These are phyloP conservation scores for Microctenopoma lineatum DNA, from an alignment of 2,797 vertebrate species.

Conservation along the genomic window DNA sequence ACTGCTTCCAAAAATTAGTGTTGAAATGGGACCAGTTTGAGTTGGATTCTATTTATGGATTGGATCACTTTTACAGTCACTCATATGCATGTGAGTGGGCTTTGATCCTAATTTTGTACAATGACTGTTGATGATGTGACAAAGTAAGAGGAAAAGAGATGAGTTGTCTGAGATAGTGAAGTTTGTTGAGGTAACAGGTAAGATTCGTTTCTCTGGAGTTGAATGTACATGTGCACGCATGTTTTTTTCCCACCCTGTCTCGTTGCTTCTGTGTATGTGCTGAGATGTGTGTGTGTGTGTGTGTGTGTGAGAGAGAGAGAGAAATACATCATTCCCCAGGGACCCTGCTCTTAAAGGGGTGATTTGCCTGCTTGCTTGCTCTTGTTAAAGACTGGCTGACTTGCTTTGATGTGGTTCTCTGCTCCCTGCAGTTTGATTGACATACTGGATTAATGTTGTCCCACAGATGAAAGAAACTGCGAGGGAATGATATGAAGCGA, in stretches of 20 bases:
- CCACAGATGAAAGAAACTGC: constrained; percentile 67
- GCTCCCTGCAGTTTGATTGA: constrained; percentile 80
- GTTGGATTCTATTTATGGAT: constrained; percentile 25
- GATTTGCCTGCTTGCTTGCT: constrained; percentile 76
- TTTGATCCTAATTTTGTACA: constrained; percentile 15
- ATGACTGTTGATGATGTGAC: constrained; percentile 27
- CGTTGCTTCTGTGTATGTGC: constrained; percentile 62
- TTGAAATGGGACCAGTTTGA: constrained; percentile 8
- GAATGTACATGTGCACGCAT: constrained; percentile 9
- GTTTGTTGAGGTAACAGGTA: constrained; percentile 28
- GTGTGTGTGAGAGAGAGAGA: constrained; percentile 26
- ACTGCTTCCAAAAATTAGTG: constrained; percentile 25
- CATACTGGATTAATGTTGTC: constrained; percentile 67
- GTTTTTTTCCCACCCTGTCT: constrained; percentile 28
- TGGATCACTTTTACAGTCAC: constrained; percentile 14
- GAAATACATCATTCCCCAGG: constrained; percentile 53
- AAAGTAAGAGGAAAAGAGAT: constrained; percentile 32
- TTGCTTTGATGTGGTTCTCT: constrained; percentile 78
- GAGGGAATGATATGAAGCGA: constrained; percentile 47
- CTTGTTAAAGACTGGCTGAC: constrained; percentile 74
- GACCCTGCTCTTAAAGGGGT: constrained; percentile 72
- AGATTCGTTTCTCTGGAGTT: constrained; percentile 8
- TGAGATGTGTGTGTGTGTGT: constrained; percentile 15
- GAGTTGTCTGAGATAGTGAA: constrained; percentile 31
- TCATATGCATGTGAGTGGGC: constrained; percentile 17